phyloP scores from a whole-genome alignment of 2,113 vertebrate genomes.

The Eretmodus cyanostictus region DNA sequence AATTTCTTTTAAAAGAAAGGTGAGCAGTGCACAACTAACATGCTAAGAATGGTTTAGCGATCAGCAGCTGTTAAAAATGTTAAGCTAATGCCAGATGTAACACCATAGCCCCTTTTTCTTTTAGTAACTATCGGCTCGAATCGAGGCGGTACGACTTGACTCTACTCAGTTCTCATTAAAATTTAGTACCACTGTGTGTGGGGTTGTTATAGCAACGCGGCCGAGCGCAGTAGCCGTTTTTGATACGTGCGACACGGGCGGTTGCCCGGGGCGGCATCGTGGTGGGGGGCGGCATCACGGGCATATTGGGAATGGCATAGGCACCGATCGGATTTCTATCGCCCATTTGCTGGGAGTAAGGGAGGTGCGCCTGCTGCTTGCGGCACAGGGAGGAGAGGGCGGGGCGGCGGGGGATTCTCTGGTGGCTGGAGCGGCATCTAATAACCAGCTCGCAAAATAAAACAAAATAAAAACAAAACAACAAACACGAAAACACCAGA shows the following conservation, averaged over 20 bases:
- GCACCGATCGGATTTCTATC: neutral
- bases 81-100: neutral
- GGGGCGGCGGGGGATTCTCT: neutral
- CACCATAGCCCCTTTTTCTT: neutral
- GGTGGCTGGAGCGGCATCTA: fast-evolving
- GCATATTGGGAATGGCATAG: fast-evolving
- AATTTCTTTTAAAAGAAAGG: neutral
- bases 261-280: neutral
- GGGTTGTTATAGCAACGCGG: neutral
- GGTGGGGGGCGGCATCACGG: neutral
- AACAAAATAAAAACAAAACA: neutral
- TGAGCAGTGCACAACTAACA: neutral
- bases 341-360: neutral
- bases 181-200: neutral
- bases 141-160: neutral
- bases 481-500: neutral
- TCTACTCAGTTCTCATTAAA: neutral
- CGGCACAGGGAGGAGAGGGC: neutral
- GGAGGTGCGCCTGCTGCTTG: too few relatives aligned
- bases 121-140: neutral
- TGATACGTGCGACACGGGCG: neutral
- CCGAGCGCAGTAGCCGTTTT: neutral
- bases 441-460: neutral
- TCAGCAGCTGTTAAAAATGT: neutral
- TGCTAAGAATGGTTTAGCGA: neutral